phyloP scores from a whole-genome alignment of 2,113 vertebrate genomes.

The Lasiurus cinereus region DNA sequence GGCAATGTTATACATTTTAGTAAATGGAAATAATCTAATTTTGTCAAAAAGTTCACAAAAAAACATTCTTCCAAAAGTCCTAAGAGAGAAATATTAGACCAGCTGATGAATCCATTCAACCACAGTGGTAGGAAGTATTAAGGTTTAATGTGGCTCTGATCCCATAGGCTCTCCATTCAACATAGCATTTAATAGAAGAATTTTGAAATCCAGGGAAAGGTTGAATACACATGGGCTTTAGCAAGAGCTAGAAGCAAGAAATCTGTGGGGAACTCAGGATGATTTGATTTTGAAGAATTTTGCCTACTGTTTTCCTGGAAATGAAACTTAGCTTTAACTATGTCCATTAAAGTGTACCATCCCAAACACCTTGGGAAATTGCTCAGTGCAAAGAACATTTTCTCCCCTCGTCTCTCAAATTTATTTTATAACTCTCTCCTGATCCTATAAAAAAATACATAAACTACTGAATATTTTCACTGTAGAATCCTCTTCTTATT shows the following conservation, averaged over 20 bases:
- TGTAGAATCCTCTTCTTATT: not conserved
- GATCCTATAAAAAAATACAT: not conserved
- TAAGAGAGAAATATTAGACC: not conserved
- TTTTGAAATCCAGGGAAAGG: not conserved
- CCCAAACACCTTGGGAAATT: not conserved
- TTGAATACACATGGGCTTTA: not conserved
- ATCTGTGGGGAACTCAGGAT: not conserved
- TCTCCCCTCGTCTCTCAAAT: not conserved
- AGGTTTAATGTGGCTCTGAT: not conserved
- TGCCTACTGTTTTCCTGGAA: not conserved
- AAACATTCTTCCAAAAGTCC: not conserved
- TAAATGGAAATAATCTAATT: not conserved
- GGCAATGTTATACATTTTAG: not conserved
- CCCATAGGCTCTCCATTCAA: not conserved
- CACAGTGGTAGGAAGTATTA: not conserved
- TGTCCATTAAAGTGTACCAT: not conserved
- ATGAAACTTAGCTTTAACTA: not conserved
- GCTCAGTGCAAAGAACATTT: not conserved
- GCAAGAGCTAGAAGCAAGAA: not conserved
- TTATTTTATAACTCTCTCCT: not conserved
- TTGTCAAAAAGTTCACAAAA: not conserved
- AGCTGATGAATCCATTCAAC: not conserved
- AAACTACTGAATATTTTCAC: not conserved
- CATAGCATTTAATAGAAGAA: not conserved
- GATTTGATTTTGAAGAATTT: not conserved